Percentiles rank a stretch among this genome's conserved stretches.
Evolutionary conservation across 2,888 invertebrate genomes (phyloP).

Genomic region (Lepidocyrtoides sp.): DNA sequence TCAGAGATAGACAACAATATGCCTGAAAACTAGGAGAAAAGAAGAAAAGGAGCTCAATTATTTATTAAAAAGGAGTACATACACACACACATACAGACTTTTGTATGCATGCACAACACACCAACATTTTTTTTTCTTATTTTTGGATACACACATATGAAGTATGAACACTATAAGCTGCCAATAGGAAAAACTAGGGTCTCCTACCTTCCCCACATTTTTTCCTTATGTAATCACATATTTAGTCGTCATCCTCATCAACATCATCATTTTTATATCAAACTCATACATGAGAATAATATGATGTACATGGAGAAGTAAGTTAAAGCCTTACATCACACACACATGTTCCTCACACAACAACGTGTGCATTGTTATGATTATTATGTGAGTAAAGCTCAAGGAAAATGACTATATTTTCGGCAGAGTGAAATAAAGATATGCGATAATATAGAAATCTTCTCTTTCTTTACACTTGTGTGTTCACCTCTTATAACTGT

Average conservation of each 20-base stretch:
- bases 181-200: slow-evolving; percentile 32
- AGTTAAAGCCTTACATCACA: slow-evolving; percentile 33
- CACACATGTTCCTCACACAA: slow-evolving; percentile 20
- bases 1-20: slow-evolving; percentile 73
- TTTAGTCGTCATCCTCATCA: slow-evolving; percentile 18
- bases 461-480: neutral
- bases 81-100: neutral
- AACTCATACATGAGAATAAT: slow-evolving; percentile 14
- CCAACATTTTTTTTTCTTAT: neutral
- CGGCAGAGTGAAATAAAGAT: slow-evolving; percentile 48
- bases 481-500: neutral
- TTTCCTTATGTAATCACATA: slow-evolving; percentile 49
- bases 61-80: slow-evolving; percentile 75
- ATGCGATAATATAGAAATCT: slow-evolving; percentile 45
- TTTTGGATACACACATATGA: slow-evolving; percentile 5
- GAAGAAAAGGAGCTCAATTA: slow-evolving; percentile 75
- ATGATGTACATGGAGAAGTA: slow-evolving; percentile 25
- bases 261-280: slow-evolving; percentile 25
- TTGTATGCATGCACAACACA: slow-evolving; percentile 30
- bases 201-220: slow-evolving; percentile 20
- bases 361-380: neutral
- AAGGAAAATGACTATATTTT: slow-evolving; percentile 67
- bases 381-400: slow-evolving; percentile 51
- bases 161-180: slow-evolving; percentile 36
- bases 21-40: slow-evolving; percentile 60